Evolutionary conservation across 2,888 invertebrate genomes (phyloP), one percentile per base, ranked within the genome.

Genomic region (Apamea sordens): DNA sequence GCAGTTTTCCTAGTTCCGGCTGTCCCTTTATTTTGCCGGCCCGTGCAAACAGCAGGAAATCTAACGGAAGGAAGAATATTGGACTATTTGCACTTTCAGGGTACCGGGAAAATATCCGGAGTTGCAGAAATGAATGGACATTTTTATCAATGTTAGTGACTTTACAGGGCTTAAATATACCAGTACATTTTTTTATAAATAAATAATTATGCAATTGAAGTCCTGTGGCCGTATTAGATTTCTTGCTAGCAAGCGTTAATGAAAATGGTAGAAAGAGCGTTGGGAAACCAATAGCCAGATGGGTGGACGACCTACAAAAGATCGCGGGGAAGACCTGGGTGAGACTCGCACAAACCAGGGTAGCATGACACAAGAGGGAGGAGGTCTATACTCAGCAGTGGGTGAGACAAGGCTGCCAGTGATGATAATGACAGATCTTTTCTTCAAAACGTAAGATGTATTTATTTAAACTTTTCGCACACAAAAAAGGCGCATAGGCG

Each of bases 21-120:
- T 50, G 63, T n/a, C 72, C 32, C 56, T 71, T 53, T n/a, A 67
- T 61, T 56, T 61, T 47, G 32, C 36, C 36, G 53, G n/a, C n/a
- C 44, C 18, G 50, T 61, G n/a, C 2, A 36, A 59, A 76, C 76
- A 53, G 24, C 70, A 80, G 70, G 81, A 85, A 85, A 74, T 85
- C 1, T 74, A 85, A 63, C 65, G 74, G 61, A 85, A 80, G 53
- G 41, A 74, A 80, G 44, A 74, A 83, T 80, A 85, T 85, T 74
- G 61, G 41, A 56, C 61, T 74, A 53, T 41, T 73, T 28, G 7
- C 67, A 67, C 41, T 56, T 72, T 63, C 65, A 56, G 15, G 7
- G 24, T 18, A 32, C 36, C 65, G 53, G 71, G 24, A 28, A 32
- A 53, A 71, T 79, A 56, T 74, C 67, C 69, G 85, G 70, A 13